Evolutionary conservation across 2,797 vertebrate genomes (phyloP).

Genomic region (Carcharodon carcharias): DNA sequence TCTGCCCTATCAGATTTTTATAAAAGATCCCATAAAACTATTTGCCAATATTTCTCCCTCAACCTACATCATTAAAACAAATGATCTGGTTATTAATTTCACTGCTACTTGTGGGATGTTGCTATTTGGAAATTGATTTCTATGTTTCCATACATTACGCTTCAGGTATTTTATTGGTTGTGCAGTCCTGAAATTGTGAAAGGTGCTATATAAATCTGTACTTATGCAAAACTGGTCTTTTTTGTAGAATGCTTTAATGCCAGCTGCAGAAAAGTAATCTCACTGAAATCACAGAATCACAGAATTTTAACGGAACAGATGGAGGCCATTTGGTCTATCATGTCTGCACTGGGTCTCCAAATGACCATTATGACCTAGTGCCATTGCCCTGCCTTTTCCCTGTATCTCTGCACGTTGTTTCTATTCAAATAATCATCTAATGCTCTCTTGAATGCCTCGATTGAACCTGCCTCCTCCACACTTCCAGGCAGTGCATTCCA

Average conservation of each 20-base stretch:
- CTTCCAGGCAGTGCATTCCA: too few relatives aligned
- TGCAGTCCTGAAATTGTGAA: background rate
- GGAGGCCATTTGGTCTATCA: too few relatives aligned
- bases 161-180: background rate
- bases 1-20: background rate
- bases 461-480: too few relatives aligned
- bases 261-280: background rate
- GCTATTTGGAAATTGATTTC: background rate
- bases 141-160: background rate
- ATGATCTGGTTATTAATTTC: background rate
- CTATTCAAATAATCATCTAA: too few relatives aligned
- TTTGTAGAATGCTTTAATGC: background rate
- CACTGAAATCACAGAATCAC: too few relatives aligned
- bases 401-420: too few relatives aligned
- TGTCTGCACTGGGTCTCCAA: too few relatives aligned
- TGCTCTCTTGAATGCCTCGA: too few relatives aligned
- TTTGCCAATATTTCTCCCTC: background rate
- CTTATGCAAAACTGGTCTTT: background rate
- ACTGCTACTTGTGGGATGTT: background rate
- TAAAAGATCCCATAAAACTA: background rate
- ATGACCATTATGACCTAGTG: too few relatives aligned
- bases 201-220: background rate
- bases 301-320: too few relatives aligned
- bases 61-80: background rate
- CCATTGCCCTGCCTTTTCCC: too few relatives aligned